Conservation (phyloP, 2,113 vertebrate species). For the Alligator sinensis region DNA sequence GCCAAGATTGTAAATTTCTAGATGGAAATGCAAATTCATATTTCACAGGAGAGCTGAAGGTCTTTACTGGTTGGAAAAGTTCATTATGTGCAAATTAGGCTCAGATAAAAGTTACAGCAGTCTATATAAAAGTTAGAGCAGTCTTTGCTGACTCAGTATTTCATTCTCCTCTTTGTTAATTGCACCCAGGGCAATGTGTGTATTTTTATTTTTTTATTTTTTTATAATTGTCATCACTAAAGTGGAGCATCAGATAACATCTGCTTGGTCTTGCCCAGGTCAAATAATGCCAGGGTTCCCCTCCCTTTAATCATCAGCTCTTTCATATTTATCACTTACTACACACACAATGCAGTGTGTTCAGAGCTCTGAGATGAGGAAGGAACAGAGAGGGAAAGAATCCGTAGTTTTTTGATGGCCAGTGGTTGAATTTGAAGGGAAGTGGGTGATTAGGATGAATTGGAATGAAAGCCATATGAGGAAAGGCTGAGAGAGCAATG, state of each 20-base stretch:
- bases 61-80: no score
- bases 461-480: not conserved
- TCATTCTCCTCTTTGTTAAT: not conserved
- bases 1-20: no score
- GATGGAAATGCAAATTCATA: no score
- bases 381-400: not conserved
- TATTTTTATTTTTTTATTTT: slow-evolving; percentile 1
- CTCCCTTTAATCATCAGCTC: not conserved
- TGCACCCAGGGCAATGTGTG: slow-evolving; percentile 28
- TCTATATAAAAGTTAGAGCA: no score
- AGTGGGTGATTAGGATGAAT: not conserved
- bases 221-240: slow-evolving; percentile 1
- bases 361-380: not conserved
- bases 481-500: no score
- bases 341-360: not conserved
- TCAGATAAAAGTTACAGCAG: no score
- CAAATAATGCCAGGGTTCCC: not conserved
- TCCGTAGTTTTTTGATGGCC: not conserved
- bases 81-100: no score
- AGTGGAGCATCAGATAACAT: slow-evolving; percentile 32
- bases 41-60: no score
- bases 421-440: not conserved
- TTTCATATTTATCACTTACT: not conserved
- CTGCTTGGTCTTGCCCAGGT: slow-evolving; percentile 39
- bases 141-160: slow-evolving; percentile 1